phyloP scores from a whole-genome alignment of 2,797 vertebrate genomes.

The Mycteria americana region DNA sequence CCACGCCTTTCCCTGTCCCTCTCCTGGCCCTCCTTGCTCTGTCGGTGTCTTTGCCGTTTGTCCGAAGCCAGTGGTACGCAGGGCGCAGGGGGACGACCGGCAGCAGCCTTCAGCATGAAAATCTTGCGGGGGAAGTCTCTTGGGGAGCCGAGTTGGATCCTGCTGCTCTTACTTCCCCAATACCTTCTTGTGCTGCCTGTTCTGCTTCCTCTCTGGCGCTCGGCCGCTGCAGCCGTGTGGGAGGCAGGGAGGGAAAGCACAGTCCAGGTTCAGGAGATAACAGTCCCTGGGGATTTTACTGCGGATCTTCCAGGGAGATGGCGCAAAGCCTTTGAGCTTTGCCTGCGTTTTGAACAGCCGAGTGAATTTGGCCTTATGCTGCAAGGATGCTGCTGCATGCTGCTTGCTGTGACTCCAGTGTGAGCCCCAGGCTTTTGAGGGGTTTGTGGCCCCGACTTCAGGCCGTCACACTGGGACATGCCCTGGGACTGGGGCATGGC shows the following conservation, averaged over 20 bases:
- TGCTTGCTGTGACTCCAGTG: rapidly evolving
- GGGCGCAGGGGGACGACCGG: rapidly evolving
- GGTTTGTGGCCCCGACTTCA: rapidly evolving
- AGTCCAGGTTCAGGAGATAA: background rate
- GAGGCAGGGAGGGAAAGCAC: background rate
- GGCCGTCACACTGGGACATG: rapidly evolving
- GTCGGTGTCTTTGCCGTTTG: background rate
- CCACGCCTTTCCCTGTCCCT: background rate
- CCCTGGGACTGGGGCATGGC: background rate
- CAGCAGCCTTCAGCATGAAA: background rate
- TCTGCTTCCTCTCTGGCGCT: rapidly evolving
- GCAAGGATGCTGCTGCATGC: background rate
- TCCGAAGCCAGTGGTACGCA: background rate
- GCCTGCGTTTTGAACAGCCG: rapidly evolving
- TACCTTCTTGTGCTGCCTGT: background rate
- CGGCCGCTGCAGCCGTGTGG: background rate
- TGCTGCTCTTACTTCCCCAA: background rate
- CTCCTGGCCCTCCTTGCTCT: background rate
- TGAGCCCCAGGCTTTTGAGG: background rate
- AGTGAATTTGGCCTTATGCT: background rate
- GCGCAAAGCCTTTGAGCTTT: background rate
- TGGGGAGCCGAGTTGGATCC: background rate
- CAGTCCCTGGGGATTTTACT: background rate
- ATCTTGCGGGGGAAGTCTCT: background rate
- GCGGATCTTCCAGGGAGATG: background rate